phyloP scores from a whole-genome alignment of 2,113 vertebrate genomes.

The Rhombomys opimus region DNA sequence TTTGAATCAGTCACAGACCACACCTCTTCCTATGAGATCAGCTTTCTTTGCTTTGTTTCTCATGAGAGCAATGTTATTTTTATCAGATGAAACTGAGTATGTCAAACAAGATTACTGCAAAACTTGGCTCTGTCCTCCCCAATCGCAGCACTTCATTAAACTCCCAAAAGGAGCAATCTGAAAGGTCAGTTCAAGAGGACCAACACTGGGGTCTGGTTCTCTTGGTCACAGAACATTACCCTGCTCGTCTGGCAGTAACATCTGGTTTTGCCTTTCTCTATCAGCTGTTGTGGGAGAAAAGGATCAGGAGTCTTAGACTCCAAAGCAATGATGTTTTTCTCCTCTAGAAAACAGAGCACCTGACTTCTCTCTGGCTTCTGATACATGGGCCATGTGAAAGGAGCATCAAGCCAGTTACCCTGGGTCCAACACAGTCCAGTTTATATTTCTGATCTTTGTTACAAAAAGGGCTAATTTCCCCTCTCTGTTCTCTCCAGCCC shows the following conservation, averaged over 20 bases:
- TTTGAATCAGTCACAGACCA: not conserved
- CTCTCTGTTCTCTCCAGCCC: no score
- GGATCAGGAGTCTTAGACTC: not conserved
- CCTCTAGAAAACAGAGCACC: not conserved
- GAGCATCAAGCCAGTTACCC: not conserved
- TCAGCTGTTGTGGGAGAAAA: constrained; percentile 9
- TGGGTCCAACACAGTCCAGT: not conserved
- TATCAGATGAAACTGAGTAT: not conserved
- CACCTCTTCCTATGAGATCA: not conserved
- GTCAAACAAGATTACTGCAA: not conserved
- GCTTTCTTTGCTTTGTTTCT: constrained; percentile 33
- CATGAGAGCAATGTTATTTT: constrained; percentile 18
- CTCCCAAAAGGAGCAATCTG: not conserved
- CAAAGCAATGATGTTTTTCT: not conserved
- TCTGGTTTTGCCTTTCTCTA: not conserved
- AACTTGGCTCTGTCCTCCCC: not conserved
- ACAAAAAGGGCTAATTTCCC: not conserved
- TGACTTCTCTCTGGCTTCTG: not conserved
- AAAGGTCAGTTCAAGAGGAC: not conserved
- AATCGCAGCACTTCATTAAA: not conserved
- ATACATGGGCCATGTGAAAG: not conserved
- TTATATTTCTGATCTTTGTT: not conserved
- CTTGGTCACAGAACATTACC: not conserved
- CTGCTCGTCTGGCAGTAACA: not conserved
- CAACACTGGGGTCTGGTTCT: not conserved